phyloP scores from a whole-genome alignment of 2,113 vertebrate species.

The Cyanoramphus novaezelandiae region DNA sequence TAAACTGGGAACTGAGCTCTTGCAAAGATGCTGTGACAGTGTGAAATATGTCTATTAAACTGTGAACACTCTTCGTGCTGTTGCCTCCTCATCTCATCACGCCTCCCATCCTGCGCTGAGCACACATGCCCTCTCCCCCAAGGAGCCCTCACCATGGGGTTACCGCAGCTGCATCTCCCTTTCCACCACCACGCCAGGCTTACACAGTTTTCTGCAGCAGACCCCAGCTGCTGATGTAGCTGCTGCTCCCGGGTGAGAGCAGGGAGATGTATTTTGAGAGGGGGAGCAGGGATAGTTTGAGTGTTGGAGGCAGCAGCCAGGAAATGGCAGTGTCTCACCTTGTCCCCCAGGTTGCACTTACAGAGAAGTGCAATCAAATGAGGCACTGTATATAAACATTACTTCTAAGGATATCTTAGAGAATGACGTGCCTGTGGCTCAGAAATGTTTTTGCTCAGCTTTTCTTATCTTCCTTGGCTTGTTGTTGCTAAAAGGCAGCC shows the following conservation, averaged over 20 bases:
- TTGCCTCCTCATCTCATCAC: background rate
- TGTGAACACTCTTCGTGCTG: background rate
- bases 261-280: background rate
- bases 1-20: background rate
- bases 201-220: background rate
- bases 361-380: background rate
- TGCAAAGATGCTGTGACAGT: background rate
- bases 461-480: background rate
- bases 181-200: background rate
- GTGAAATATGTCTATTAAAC: conserved; percentile 4
- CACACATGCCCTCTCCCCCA: accelerated
- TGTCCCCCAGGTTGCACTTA: background rate
- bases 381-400: background rate
- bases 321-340: background rate
- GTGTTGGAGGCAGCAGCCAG: background rate
- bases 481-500: background rate
- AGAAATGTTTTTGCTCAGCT: background rate
- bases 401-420: background rate
- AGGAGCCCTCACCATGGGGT: background rate
- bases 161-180: accelerated
- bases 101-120: accelerated
- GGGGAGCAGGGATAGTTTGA: background rate
- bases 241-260: accelerated
- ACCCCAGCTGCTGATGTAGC: background rate
- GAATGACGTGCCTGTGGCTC: background rate